Conservation (phyloP, 1,140 invertebrate species). For the Sycophila sp. region DNA sequence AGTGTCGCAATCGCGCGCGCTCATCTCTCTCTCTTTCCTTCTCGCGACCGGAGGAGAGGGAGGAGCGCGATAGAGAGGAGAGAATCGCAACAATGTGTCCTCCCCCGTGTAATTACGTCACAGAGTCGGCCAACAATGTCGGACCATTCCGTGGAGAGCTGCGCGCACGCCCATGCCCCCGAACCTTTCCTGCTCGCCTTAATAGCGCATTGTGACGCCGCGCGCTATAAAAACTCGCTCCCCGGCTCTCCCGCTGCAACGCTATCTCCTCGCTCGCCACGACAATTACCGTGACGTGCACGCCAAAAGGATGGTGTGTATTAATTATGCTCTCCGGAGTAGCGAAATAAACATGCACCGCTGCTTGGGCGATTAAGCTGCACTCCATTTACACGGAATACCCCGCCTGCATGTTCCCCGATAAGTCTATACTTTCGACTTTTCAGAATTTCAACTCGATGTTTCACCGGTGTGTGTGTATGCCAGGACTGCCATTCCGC, state of each 20-base stretch:
- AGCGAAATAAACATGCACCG: no score
- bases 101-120: constrained; percentile 21
- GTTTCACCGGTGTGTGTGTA: no score
- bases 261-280: not conserved
- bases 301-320: not conserved
- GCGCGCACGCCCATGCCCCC: not conserved
- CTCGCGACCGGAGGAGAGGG: not conserved
- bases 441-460: no score
- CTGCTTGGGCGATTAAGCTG: no score
- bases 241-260: not conserved
- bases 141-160: not conserved
- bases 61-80: not conserved
- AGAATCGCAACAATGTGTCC: not conserved
- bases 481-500: no score
- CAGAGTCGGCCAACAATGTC: not conserved
- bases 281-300: not conserved
- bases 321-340: not conserved
- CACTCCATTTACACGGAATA: no score
- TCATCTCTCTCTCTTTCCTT: not conserved
- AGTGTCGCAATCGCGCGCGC: constrained; percentile 20
- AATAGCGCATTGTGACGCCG: constrained; percentile 1
- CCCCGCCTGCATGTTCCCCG: no score
- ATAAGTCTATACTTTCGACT: no score
- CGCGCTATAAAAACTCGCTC: not conserved
- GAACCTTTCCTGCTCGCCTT: not conserved